A percentile compares a stretch with the other conserved stretches of the same genome.
Conservation (phyloP, 1,140 invertebrate genomes). For the Temnothorax longispinosus region DNA sequence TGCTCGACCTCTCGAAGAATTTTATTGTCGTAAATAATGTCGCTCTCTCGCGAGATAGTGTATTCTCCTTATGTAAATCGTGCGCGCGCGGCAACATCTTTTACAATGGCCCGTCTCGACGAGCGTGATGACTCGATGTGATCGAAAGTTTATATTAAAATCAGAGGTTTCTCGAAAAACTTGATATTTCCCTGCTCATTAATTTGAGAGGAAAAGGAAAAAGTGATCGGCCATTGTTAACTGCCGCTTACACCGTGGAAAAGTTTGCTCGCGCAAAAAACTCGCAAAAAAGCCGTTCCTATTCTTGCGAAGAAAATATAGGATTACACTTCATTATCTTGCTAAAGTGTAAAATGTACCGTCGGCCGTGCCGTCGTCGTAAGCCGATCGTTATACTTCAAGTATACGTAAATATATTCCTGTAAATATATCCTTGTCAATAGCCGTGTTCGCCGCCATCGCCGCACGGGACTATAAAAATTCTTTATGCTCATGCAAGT, state of each 20-base stretch:
- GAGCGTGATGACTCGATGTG: not conserved
- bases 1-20: not conserved
- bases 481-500: constrained; percentile 9
- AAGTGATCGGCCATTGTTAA: constrained; percentile 53
- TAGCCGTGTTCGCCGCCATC: constrained; percentile 13
- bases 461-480: constrained; percentile 23
- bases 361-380: constrained; percentile 61
- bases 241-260: constrained; percentile 48
- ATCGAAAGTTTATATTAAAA: constrained; percentile 45
- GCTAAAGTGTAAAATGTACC: constrained; percentile 67
- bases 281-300: constrained; percentile 62
- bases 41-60: not conserved
- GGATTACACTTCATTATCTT: constrained; percentile 66
- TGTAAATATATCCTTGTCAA: constrained; percentile 57
- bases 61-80: not conserved
- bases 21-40: constrained; percentile 33
- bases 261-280: constrained; percentile 45
- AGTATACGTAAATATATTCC: constrained; percentile 52
- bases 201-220: constrained; percentile 46
- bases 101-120: not conserved
- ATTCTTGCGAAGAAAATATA: constrained; percentile 70
- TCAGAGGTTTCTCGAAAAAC: constrained; percentile 41
- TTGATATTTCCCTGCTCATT: constrained; percentile 55
- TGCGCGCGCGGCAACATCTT: not conserved
- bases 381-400: constrained; percentile 71